phyloP scores from a whole-genome alignment of 2,797 vertebrate genomes.

The Xenopus petersii region DNA sequence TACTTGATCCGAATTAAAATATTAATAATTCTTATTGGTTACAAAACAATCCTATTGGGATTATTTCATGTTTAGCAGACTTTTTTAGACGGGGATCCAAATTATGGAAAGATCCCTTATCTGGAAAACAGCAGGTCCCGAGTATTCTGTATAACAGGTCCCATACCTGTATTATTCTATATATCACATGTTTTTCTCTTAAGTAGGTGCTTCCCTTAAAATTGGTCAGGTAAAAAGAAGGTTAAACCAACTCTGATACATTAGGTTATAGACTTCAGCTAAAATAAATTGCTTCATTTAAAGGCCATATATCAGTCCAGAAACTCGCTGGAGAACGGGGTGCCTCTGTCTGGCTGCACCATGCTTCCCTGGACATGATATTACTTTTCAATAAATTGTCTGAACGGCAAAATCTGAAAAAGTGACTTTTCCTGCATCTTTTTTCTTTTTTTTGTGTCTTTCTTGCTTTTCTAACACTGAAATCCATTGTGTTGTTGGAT shows the following conservation, averaged over 20 bases:
- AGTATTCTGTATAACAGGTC: too few relatives aligned
- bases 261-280: background rate
- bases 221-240: background rate
- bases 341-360: background rate
- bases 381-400: background rate
- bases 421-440: background rate
- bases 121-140: too few relatives aligned
- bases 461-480: background rate
- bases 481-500: background rate
- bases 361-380: background rate
- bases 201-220: background rate
- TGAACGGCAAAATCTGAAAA: background rate
- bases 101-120: too few relatives aligned
- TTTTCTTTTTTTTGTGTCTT: background rate
- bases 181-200: background rate
- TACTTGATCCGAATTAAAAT: too few relatives aligned
- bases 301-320: background rate
- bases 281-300: constrained; percentile 1
- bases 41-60: too few relatives aligned
- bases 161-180: too few relatives aligned
- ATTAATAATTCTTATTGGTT: too few relatives aligned
- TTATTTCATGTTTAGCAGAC: too few relatives aligned
- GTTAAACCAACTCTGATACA: background rate
- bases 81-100: too few relatives aligned
- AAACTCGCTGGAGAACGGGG: background rate